These are phyloP conservation scores for Jaculus jaculus DNA, from an alignment of 2,113 vertebrate genomes.

Conservation along the genomic window DNA sequence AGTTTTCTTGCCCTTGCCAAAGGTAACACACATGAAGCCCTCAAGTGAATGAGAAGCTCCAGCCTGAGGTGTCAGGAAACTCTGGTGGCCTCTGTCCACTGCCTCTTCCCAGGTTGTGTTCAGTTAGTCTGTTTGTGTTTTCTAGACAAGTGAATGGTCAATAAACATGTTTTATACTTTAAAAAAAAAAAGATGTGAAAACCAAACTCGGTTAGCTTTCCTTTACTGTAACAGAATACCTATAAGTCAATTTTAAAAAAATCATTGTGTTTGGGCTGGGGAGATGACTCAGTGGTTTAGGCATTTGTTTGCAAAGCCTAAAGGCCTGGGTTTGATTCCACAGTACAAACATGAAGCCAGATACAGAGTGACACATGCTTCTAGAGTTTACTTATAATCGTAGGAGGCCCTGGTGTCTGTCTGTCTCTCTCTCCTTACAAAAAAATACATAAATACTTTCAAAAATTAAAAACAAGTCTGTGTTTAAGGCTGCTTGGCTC, in stretches of 20 bases:
- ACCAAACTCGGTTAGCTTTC: background rate
- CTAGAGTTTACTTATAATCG: no score
- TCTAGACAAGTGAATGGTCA: constrained; percentile 37
- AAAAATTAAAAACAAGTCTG: no score
- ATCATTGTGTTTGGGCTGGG: background rate
- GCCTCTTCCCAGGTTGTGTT: background rate
- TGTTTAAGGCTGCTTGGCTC: no score
- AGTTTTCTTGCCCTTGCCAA: background rate
- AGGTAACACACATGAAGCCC: background rate
- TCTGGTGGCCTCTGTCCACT: background rate
- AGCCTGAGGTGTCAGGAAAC: background rate
- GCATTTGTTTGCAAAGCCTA: background rate
- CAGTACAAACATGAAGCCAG: no score
- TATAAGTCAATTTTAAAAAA: background rate
- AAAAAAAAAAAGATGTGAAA: background rate
- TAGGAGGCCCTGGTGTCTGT: no score
- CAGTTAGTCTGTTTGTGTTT: constrained; percentile 32
- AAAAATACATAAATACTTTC: no score
- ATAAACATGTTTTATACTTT: constrained; percentile 68
- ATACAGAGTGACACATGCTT: no score
- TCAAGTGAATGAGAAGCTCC: background rate
- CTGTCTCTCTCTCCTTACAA: no score
- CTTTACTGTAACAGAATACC: background rate
- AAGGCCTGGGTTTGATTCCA: no score
- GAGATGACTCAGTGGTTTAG: no score